These are phyloP conservation scores for Mormyrops boulengeri DNA, from an alignment of 2,797 vertebrate species.

Conservation along the genomic window DNA sequence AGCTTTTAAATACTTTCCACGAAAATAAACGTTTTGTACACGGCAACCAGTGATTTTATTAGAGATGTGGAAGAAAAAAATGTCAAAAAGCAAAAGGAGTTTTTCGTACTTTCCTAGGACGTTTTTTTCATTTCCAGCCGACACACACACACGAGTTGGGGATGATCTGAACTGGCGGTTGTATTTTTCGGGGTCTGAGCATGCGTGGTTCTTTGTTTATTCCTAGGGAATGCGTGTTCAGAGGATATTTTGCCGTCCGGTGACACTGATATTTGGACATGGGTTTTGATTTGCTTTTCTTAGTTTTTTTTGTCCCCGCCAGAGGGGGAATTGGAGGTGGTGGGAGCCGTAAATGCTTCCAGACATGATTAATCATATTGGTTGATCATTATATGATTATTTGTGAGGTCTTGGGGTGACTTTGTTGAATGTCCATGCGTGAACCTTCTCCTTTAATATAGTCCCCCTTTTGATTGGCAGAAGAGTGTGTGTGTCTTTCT, in stretches of 20 bases:
- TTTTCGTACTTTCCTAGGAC: not conserved
- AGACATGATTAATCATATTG: not conserved
- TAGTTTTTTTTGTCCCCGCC: not conserved
- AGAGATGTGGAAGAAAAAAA: not conserved
- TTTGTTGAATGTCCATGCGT: not conserved
- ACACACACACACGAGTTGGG: not conserved
- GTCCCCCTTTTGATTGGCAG: not conserved
- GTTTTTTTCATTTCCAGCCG: not conserved
- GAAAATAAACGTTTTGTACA: not conserved
- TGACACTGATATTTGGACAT: not conserved
- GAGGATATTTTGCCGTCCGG: not conserved
- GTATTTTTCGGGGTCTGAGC: not conserved
- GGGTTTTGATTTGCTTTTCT: not conserved
- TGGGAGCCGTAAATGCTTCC: not conserved
- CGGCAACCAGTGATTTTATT: not conserved
- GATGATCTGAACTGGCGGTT: not conserved
- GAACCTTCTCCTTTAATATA: not conserved
- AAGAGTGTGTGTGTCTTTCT: not conserved
- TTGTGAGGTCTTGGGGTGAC: not conserved
- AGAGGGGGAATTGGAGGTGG: not conserved
- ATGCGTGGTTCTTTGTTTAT: not conserved
- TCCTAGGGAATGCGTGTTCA: not conserved
- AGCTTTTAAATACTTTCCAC: not conserved
- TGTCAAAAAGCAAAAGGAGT: not conserved
- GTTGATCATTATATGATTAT: not conserved